Evolutionary conservation across 2,797 vertebrate genomes (phyloP).

Genomic region (Mormyrus hasselquistii): DNA sequence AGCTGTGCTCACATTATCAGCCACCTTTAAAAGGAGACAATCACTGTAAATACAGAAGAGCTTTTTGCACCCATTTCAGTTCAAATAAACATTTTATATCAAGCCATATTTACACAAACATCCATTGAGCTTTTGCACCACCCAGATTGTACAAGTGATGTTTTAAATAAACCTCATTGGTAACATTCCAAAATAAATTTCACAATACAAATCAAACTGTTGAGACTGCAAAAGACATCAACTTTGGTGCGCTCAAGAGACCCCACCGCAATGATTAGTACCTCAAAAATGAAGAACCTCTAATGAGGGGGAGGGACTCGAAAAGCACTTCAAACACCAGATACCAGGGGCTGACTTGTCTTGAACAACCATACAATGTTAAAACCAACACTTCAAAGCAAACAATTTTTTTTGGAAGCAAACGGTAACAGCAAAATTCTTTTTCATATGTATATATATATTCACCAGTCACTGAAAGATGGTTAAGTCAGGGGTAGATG

Average conservation of each 20-base stretch:
- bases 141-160: not conserved
- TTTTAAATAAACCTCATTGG: not conserved
- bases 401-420: not conserved
- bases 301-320: not conserved
- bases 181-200: not conserved
- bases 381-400: not conserved
- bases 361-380: not conserved
- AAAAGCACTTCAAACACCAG: not conserved
- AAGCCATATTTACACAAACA: slow-evolving; percentile 8
- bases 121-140: not conserved
- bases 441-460: not conserved
- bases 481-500: not conserved
- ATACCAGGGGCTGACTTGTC: not conserved
- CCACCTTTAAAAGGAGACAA: not conserved
- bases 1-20: not conserved
- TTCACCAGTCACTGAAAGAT: not conserved
- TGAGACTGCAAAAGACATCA: not conserved
- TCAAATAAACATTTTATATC: slow-evolving; percentile 12
- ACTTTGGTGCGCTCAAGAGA: not conserved
- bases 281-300: not conserved
- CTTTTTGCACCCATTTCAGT: not conserved
- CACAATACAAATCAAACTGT: not conserved
- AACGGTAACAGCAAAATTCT: not conserved
- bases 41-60: not conserved
- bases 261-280: not conserved